Conservation (phyloP, 2,888 invertebrate genomes). For the Drosophila nigricruria region DNA sequence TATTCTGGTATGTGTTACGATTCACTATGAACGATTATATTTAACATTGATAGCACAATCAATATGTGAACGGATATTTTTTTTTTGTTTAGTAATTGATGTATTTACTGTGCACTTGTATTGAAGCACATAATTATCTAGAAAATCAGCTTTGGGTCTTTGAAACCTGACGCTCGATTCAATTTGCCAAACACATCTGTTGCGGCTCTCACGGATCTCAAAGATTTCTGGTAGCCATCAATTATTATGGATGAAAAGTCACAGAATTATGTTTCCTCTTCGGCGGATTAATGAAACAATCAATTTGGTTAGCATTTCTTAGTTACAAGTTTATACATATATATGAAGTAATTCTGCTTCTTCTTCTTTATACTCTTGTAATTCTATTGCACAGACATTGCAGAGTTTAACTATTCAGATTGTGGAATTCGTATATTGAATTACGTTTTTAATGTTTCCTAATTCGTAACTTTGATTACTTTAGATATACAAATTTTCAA, state of each 20-base stretch:
- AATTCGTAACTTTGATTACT: slow-evolving; percentile 37
- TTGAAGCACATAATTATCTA: slow-evolving; percentile 35
- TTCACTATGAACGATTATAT: slow-evolving; percentile 47
- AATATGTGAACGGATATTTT: slow-evolving; percentile 56
- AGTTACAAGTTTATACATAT: slow-evolving; percentile 2
- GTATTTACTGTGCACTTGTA: slow-evolving; percentile 38
- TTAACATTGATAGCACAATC: slow-evolving; percentile 54
- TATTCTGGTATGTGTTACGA: slow-evolving; percentile 38
- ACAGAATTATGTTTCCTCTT: slow-evolving; percentile 1
- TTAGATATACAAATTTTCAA: slow-evolving; percentile 36
- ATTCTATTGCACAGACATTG: slow-evolving; percentile 31
- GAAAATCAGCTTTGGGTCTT: slow-evolving; percentile 49
- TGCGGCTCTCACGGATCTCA: slow-evolving; percentile 8
- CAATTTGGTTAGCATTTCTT: slow-evolving; percentile 1
- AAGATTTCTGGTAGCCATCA: slow-evolving; percentile 10
- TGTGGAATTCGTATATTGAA: slow-evolving; percentile 20
- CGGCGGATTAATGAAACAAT: slow-evolving; percentile 9
- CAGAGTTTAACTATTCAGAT: slow-evolving; percentile 23
- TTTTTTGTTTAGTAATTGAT: slow-evolving; percentile 46
- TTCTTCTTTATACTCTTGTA: slow-evolving; percentile 24
- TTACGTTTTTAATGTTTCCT: slow-evolving; percentile 26
- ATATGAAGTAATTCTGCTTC: slow-evolving; percentile 34
- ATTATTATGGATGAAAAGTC: slow-evolving; percentile 4
- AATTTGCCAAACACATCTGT: slow-evolving; percentile 16
- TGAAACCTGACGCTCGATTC: slow-evolving; percentile 56